Conservation (phyloP, 2,888 invertebrate genomes). For the Parnassius glacialis region DNA sequence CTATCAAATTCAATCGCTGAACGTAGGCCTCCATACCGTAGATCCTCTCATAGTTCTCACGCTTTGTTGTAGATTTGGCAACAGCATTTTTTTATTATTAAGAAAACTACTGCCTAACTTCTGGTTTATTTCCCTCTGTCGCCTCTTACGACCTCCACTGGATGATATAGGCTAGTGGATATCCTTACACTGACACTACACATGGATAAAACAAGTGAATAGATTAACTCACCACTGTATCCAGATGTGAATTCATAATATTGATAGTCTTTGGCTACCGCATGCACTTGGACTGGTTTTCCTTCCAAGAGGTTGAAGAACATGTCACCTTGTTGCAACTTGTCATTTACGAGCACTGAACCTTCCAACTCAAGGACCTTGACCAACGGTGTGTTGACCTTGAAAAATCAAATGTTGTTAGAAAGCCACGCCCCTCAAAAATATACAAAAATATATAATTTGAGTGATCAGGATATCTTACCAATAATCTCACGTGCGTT, state of each 20-base stretch:
- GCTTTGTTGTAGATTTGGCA: too few species aligned
- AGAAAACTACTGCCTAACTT: too few species aligned
- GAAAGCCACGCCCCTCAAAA: not conserved
- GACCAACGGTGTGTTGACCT: conserved; percentile 72
- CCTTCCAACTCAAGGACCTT: conserved; percentile 77
- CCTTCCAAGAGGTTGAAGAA: conserved; percentile 75
- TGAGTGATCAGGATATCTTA: conserved; percentile 41
- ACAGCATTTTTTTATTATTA: too few species aligned
- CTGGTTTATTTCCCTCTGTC: too few species aligned
- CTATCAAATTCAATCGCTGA: too few species aligned
- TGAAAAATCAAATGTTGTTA: not conserved
- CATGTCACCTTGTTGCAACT: conserved; percentile 74
- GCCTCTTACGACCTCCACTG: too few species aligned
- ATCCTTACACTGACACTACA: too few species aligned
- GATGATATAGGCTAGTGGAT: too few species aligned
- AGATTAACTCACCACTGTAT: conserved; percentile 72
- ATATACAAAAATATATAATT: not conserved
- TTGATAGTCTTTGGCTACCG: conserved; percentile 80
- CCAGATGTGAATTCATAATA: conserved; percentile 78
- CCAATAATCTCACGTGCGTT: conserved; percentile 56
- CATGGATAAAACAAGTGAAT: not conserved
- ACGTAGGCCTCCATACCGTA: too few species aligned
- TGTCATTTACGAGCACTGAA: conserved; percentile 68
- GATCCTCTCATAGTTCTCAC: too few species aligned
- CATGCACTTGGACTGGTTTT: conserved; percentile 66